Evolutionary conservation across 2,888 invertebrate genomes (phyloP), one percentile per base, ranked within the genome.

Genomic region (Microchrysa polita): DNA sequence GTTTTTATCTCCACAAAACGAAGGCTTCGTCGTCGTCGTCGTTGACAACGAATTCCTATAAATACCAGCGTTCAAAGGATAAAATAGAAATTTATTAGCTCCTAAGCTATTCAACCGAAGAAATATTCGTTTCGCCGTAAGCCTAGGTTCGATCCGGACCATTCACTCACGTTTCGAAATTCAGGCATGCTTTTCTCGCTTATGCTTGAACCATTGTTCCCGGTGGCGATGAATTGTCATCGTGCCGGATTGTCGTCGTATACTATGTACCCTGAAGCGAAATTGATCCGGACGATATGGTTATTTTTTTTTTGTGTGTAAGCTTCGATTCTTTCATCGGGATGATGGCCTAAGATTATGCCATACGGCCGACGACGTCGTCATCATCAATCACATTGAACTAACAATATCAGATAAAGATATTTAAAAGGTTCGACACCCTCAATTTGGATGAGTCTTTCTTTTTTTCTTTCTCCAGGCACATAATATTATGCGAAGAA

Each of bases 61-160:
- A 67, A 20, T 53, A 53, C 67, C 42, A 40, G 18, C 67, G 52
- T 67, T 53, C 27, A 34, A 27, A 23, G 67, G 67, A 67, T 67
- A 53, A 67, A 67, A 67, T 67, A 67, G 53, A 67, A 67, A 67
- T 67, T 67, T 67, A 67, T 67, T 67, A 67, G 67, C 67, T 67
- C 67, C 27, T 67, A 67, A 67, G 67, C 53, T 52, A 67, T 61
- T 61, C 61, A 61, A 61, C 61, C 61, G 61, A 40, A 16, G 34
- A 61, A 61, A 61, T 34, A 42, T 61, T 61, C 42, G 27, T 61
- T 61, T 16, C 61, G 12, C 16, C 16, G 48, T n/a, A 48, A 48
- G 48, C 48, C 12, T 48, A 48, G 48, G 5, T 48, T 48, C 48
- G 14, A 48, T 48, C 16, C 12, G 14, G 48, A 12, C 4, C 16